phyloP scores from a whole-genome alignment of 2,797 vertebrate species.

The Natrix natrix region DNA sequence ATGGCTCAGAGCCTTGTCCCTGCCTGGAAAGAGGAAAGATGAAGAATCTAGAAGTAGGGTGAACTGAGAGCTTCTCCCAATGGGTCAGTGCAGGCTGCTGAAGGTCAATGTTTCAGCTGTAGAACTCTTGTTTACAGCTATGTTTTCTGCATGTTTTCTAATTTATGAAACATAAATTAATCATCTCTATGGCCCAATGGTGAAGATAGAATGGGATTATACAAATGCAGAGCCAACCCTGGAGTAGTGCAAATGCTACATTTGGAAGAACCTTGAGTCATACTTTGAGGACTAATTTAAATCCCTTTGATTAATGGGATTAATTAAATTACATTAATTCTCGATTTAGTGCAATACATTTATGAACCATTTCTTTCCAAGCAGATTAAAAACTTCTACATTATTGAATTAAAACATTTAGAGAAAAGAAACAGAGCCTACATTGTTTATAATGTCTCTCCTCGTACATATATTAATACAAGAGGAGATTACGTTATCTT shows the following conservation, averaged over 20 bases:
- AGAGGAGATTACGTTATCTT: not conserved
- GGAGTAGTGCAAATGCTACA: not conserved
- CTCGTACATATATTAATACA: not conserved
- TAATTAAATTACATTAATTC: not conserved
- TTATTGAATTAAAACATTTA: not conserved
- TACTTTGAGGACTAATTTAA: not conserved
- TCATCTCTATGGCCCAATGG: not conserved
- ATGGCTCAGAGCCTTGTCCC: not conserved
- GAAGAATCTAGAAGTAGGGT: not conserved
- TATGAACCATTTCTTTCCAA: not conserved
- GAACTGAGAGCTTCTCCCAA: not conserved
- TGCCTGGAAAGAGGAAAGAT: not conserved
- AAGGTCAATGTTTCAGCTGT: not conserved
- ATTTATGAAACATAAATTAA: not conserved
- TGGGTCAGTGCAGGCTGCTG: not conserved
- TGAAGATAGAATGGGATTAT: not conserved
- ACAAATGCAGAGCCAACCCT: not conserved
- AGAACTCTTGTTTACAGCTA: not conserved
- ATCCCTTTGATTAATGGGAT: not conserved
- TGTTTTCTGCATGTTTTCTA: not conserved
- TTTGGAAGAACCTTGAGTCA: not conserved
- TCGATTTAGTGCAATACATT: constrained; percentile 22
- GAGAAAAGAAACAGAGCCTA: not conserved
- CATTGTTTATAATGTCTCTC: not conserved
- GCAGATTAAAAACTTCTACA: not conserved